These are phyloP conservation scores for Bufo gargarizans DNA, from an alignment of 2,113 vertebrate species.

Conservation along the genomic window DNA sequence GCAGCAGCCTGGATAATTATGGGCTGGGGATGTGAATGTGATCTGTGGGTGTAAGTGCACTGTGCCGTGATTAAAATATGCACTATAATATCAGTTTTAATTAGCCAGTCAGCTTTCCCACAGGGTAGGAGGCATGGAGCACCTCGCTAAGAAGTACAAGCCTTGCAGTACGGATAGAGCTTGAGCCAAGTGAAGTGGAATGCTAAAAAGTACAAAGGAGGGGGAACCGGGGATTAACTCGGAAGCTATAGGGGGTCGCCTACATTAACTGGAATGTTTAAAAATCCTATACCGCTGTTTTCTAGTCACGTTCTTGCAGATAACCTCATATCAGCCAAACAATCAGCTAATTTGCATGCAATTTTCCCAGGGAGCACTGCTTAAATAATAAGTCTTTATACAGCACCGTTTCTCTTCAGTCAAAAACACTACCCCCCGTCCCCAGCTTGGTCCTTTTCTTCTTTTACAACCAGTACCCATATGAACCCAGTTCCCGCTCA, in stretches of 20 bases:
- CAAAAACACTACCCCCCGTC: too few species aligned
- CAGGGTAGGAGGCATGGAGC: neutral
- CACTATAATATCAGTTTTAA: neutral
- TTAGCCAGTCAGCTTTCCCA: neutral
- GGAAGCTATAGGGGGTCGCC: neutral
- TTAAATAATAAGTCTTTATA: too few species aligned
- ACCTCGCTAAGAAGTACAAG: neutral
- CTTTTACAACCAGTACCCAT: too few species aligned
- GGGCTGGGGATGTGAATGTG: neutral
- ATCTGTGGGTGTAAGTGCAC: constrained; percentile 6
- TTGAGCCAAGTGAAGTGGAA: neutral
- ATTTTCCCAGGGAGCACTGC: too few species aligned
- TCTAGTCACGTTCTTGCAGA: neutral
- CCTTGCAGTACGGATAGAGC: neutral
- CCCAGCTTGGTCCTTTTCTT: too few species aligned
- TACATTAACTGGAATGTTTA: neutral
- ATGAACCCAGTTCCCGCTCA: too few species aligned
- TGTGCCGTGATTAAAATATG: neutral
- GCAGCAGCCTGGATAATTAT: constrained; percentile 46
- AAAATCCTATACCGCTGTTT: neutral
- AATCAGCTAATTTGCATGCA: too few species aligned
- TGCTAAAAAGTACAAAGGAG: neutral
- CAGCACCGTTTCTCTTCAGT: too few species aligned
- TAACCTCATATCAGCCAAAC: too few species aligned
- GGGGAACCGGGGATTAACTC: neutral